These are phyloP conservation scores for Lophotis ruficrista DNA, from an alignment of 2,113 vertebrate species.

Conservation along the genomic window DNA sequence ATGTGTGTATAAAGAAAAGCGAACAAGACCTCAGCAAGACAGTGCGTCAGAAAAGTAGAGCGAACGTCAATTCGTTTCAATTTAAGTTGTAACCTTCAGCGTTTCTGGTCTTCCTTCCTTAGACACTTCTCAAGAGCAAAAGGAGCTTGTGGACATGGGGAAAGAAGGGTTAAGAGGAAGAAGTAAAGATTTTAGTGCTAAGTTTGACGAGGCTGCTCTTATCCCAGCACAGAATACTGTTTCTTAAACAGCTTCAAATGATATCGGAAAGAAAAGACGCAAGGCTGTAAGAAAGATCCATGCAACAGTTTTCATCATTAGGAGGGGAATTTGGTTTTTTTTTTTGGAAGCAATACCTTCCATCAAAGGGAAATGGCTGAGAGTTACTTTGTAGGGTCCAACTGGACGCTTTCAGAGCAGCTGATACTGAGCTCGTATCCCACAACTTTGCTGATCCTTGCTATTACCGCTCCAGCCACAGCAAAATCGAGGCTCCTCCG, in stretches of 20 bases:
- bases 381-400: not conserved
- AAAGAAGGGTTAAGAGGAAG: not conserved
- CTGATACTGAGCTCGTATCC: not conserved
- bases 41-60: not conserved
- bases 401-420: not conserved
- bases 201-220: not conserved
- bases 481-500: not conserved
- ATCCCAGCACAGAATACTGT: not conserved
- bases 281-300: not conserved
- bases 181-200: not conserved
- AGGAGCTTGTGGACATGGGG: not conserved
- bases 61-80: accelerated
- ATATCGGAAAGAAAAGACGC: not conserved
- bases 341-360: not conserved
- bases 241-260: not conserved
- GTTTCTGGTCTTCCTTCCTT: not conserved
- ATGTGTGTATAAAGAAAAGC: not conserved
- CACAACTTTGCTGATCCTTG: not conserved
- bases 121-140: not conserved
- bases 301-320: not conserved
- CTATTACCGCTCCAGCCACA: not conserved
- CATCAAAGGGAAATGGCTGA: not conserved
- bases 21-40: not conserved
- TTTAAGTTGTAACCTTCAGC: not conserved
- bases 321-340: not conserved